Evolutionary conservation across 2,888 invertebrate species (phyloP), one percentile per base, ranked within the genome.

Genomic region (Idaea straminata): DNA sequence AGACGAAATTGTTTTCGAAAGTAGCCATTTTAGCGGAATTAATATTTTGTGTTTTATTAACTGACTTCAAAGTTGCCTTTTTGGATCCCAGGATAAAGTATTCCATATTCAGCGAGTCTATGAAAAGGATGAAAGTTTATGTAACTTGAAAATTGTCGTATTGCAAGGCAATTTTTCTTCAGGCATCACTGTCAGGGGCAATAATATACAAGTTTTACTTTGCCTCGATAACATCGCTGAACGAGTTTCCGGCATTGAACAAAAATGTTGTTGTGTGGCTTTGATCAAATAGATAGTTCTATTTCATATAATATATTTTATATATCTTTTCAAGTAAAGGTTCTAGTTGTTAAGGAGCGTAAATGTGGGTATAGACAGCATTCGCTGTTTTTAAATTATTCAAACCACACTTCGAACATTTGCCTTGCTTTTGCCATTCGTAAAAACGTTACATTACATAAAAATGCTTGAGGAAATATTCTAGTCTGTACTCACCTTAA

Each of bases 91-190:
- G 25, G 25, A 25, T 3, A 25, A 25, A 25, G 59, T 16, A 4
- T 16, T 15, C 7, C 5, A 34, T 0, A 13, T 59, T 34, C 10
- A 16, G 10, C 34, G 34, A 34, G 34, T 69, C 77, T 74, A 76
- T 77, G 77, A 75, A 74, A 72, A 67, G 69, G 68, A 69, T 73
- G 72, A 72, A 59, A 59, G 16, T 59, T 59, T 76, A 66, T 72
- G 73, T 76, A 76, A 75, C 75, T 79, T 77, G 67, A 74, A 74
- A 80, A 83, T 79, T 81, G 76, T 80, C 77, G 75, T 74, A 76
- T 68, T 75, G 76, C 67, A 75, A 75, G 80, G 84, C 83, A 85
- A 88, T 88, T 88, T 89, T 88, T 89, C 87, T 85, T 81, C 77
- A 68, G 70, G 71, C 84, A 81, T 88, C 87, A 88, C 84, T 84